Evolutionary conservation across 2,888 invertebrate species (phyloP), one percentile per base, ranked within the genome.

Genomic region (Lycophotia porphyrea): DNA sequence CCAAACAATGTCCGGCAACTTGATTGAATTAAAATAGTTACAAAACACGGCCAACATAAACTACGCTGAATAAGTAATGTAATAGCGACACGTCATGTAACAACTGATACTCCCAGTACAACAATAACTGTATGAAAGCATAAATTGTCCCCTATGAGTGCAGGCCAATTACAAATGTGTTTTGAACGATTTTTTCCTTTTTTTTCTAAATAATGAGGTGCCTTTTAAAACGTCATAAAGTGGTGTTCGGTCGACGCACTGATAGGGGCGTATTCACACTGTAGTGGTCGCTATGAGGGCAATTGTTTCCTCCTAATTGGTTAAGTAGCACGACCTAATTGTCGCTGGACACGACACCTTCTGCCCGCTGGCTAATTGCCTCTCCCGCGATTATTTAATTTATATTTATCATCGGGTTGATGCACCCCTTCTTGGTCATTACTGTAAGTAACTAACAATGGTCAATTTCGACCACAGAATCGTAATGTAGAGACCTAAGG

Each of bases 241-340:
- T 93, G 93, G 90, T 92, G 91, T 90, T 93, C 93, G 94, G 93
- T 94, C 94, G 94, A 92, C 91, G 90, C 88, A 88, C 92, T 92
- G 93, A 96, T 96, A 96, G 96, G 96, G 96, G 96, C 96, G 95
- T 95, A 95, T 96, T 96, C 94, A 95, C 93, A 91, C 88, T 82
- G 87, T 84, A 87, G 85, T 88, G 88, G 88, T 31, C 91, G 90
- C 92, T 86, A 96, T 96, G 95, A 89, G 96, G 96, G 96, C 93
- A 93, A 96, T 96, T 95, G 96, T 96, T 95, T 95, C 93, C 88
- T 88, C 92, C 93, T 96, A 96, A 96, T 96, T 96, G 96, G 95
- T 95, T 95, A 96, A 96, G 94, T 95, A 96, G 93, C 91, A 88
- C 92, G 90, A 89, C 90, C 94, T 96, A 96, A 96, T 96, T 94